phyloP scores from a whole-genome alignment of 2,888 invertebrate species.

The Vanessa cardui region DNA sequence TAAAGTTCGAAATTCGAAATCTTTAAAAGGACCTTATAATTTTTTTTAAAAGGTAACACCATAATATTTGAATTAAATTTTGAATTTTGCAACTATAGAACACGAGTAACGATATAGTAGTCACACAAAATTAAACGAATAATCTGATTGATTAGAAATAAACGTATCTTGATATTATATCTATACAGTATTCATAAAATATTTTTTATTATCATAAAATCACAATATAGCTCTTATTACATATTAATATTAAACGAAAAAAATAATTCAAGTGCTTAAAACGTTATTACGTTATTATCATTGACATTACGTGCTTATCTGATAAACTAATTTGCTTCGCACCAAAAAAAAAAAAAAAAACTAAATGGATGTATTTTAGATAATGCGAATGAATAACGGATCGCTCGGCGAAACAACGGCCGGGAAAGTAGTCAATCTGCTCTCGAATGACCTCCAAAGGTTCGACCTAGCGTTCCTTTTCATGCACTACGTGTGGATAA shows the following conservation, averaged over 20 bases:
- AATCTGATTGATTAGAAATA: too few species aligned
- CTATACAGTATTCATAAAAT: too few species aligned
- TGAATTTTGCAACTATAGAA: too few species aligned
- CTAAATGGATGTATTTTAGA: slow-evolving; percentile 47
- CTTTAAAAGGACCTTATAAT: too few species aligned
- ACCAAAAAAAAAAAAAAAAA: slow-evolving; percentile 6
- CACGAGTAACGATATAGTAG: too few species aligned
- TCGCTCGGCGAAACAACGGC: slow-evolving; percentile 92
- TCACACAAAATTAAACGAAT: too few species aligned
- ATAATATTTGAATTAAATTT: too few species aligned
- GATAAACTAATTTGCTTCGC: slow-evolving; percentile 3
- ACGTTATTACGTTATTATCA: background rate
- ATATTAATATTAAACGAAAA: background rate
- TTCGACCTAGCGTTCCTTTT: slow-evolving; percentile 90
- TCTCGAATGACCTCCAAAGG: slow-evolving; percentile 93
- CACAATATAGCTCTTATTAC: too few species aligned
- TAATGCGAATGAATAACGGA: slow-evolving; percentile 76
- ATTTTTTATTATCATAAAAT: too few species aligned
- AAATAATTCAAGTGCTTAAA: background rate
- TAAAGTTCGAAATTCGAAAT: too few species aligned
- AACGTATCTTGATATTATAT: too few species aligned
- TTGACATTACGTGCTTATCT: background rate
- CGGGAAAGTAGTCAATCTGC: slow-evolving; percentile 93
- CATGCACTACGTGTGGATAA: slow-evolving; percentile 91
- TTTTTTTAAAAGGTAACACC: too few species aligned